Conservation (phyloP, 1,140 invertebrate species). For the Micrasema longulum region DNA sequence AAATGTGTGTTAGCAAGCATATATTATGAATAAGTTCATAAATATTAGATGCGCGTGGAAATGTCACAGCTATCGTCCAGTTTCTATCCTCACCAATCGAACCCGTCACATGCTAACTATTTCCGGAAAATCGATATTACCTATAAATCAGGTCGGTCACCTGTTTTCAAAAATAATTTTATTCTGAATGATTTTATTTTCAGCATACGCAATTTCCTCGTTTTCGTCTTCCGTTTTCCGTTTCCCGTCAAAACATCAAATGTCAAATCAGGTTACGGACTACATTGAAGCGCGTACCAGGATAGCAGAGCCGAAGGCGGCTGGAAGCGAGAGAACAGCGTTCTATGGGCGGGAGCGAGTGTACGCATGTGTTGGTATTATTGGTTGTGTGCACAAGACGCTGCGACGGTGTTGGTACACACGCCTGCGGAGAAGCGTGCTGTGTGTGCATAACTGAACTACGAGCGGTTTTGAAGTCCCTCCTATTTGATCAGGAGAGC, state of each 20-base stretch:
- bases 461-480: slow-evolving; percentile 37
- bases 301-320: slow-evolving; percentile 15
- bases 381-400: background rate
- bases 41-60: too few species aligned
- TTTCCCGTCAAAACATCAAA: slow-evolving; percentile 6
- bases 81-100: too few species aligned
- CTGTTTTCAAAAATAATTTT: too few species aligned
- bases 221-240: too few species aligned
- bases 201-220: too few species aligned
- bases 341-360: background rate
- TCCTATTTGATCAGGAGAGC: slow-evolving; percentile 39
- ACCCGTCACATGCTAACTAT: too few species aligned
- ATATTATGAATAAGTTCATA: too few species aligned
- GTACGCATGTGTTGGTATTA: background rate
- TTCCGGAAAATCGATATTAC: too few species aligned
- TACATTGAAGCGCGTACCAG: slow-evolving; percentile 8
- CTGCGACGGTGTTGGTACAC: background rate
- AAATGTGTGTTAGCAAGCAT: too few species aligned
- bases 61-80: too few species aligned
- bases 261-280: slow-evolving; percentile 33
- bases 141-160: too few species aligned
- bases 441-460: background rate
- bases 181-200: too few species aligned
- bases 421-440: background rate
- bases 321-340: background rate